Percentiles rank a stretch among this genome's conserved stretches.
phyloP scores from a whole-genome alignment of 2,888 invertebrate genomes.

The Pyrrhosoma nymphula region DNA sequence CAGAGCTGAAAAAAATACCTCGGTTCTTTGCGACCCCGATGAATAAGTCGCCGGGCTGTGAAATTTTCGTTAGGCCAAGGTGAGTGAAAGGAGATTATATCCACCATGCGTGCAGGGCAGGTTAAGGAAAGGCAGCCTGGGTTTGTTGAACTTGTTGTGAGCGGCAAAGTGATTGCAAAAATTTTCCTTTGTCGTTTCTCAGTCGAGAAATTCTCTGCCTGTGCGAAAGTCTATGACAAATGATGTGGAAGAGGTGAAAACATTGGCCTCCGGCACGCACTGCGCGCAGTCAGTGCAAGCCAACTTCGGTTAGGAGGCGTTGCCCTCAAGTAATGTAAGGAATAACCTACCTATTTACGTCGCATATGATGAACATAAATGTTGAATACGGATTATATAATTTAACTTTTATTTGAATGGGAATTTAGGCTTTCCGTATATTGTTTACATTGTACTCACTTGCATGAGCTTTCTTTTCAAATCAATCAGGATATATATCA shows the following conservation, averaged over 20 bases:
- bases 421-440: too few relatives aligned
- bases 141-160: constrained; percentile 2
- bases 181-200: not conserved
- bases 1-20: not conserved
- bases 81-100: constrained; percentile 38
- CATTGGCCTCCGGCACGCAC: not conserved
- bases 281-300: not conserved
- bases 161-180: not conserved
- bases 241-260: not conserved
- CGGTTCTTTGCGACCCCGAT: not conserved
- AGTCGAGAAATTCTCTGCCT: not conserved
- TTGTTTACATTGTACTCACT: too few relatives aligned
- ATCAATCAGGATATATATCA: too few relatives aligned
- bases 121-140: not conserved
- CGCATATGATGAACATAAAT: too few relatives aligned
- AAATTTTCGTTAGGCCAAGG: constrained; percentile 27
- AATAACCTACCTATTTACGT: too few relatives aligned
- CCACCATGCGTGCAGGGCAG: not conserved
- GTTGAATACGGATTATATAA: too few relatives aligned
- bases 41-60: constrained; percentile 35
- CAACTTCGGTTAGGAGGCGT: not conserved
- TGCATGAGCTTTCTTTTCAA: too few relatives aligned
- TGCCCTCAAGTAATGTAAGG: too few relatives aligned
- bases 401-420: too few relatives aligned
- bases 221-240: not conserved